Evolutionary conservation across 2,113 vertebrate genomes (phyloP), one percentile per base, ranked within the genome.

Genomic region (Lathamus discolor): DNA sequence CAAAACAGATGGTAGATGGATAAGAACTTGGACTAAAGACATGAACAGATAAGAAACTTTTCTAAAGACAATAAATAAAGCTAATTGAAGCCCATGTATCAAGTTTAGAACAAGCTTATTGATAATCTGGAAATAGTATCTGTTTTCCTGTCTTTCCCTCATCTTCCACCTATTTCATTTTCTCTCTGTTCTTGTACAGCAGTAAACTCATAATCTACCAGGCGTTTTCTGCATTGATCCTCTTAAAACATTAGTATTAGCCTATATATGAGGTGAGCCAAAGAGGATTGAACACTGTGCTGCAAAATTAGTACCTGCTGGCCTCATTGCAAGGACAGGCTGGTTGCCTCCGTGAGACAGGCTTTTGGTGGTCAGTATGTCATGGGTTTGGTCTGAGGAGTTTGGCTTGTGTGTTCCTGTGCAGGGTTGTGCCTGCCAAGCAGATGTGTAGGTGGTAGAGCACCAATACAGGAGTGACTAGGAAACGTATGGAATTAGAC

Each of bases 181-280:
- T 88, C 15, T 57, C 25, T 61, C 41, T 64, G 39, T 52, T 82
- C 37, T 4, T 69, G 67, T 93, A 28, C 72, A 89, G 41, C 81
- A 61, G 66, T 77, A 68, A 89, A 77, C 78, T 70, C 35, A 5
- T 66, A 96, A 97, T 92, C 93, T 37, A 64, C 13, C 29, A 84
- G 69, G 95, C 89, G 80, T 94, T 93, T 94, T 94, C 86, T 92
- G 61, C 37, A 52, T 51, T 94, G 77, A 93, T 95, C 92, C 89
- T 95, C 92, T 96, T 97, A 96, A 86, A 95, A 88, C 88, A 94
- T 90, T 95, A 94, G 94, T 55, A 85, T 88, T 96, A 94, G 90
- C 72, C 95, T 96, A 81, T 94, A 84, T 95, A 74, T 81, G 86
- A 92, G 51, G 77, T 68, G 87, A 74, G 48, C 67, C 80, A 92